Percentiles rank a stretch among this genome's conserved stretches.
Evolutionary conservation across 2,113 vertebrate genomes (phyloP).

Genomic region (Myotis davidii): DNA sequence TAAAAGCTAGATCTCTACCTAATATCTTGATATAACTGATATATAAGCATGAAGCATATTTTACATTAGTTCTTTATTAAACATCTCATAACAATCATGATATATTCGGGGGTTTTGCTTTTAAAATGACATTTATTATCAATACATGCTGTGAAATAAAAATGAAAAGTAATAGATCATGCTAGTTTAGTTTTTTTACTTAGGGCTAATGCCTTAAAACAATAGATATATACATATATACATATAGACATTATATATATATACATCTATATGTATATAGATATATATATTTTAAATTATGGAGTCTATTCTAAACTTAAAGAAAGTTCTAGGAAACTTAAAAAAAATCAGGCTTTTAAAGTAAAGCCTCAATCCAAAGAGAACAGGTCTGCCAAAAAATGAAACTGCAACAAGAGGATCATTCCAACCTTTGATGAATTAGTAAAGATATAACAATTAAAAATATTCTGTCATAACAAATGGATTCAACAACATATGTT

Average conservation of each 20-base stretch:
- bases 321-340: conserved; percentile 10
- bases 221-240: background rate
- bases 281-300: background rate
- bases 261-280: no score
- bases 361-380: conserved; percentile 53
- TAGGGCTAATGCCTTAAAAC: conserved; percentile 48
- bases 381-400: conserved; percentile 27
- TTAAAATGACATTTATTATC: conserved; percentile 54
- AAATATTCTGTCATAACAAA: conserved; percentile 38
- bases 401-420: conserved; percentile 25
- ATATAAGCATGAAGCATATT: conserved; percentile 58
- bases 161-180: conserved; percentile 50
- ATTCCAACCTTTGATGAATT: background rate
- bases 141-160: conserved; percentile 54
- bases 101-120: conserved; percentile 20
- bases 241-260: background rate
- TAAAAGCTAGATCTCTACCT: conserved; percentile 35
- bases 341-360: conserved; percentile 46
- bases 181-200: conserved; percentile 31
- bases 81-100: conserved; percentile 41
- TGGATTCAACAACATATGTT: conserved; percentile 3
- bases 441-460: conserved; percentile 48
- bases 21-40: conserved; percentile 49
- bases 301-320: conserved; percentile 26
- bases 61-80: conserved; percentile 50